Evolutionary conservation across 2,888 invertebrate species (phyloP), one percentile per base, ranked within the genome.

Genomic region (Gibbula magus): DNA sequence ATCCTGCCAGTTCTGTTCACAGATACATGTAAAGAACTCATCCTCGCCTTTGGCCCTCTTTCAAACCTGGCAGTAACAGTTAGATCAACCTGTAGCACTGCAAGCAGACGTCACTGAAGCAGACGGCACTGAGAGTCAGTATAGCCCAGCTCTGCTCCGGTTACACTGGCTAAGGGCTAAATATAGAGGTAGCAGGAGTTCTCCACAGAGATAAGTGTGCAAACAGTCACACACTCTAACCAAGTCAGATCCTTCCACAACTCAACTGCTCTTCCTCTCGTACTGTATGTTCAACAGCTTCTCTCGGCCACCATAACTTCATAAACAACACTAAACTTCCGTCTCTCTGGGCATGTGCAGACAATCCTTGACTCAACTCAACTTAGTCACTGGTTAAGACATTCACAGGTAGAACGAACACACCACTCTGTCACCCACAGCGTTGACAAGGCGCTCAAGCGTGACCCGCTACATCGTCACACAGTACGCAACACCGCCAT

Each of bases 21-120:
- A 75, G 32, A 45, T 61, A 35, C 22, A 75, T n/a, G 75, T 79
- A 66, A 29, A 52, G 66, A 79, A 76, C 70, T 80, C 79, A 67
- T 80, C 76, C 53, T 77, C 29, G 66, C 45, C 75, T 29, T 39
- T 78, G 56, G 78, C 73, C 25, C 32, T 70, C 78, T 53, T 25
- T 75, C 75, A 75, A 75, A 29, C 18, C 75, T 32, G 70, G 39
- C 75, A 18, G 75, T 25, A 18, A 75, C 53, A 51, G 29, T 70
- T 70, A 39, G 70, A 70, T 70, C 32, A 70, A 52, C 45, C 52
- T 52, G 75, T 53, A 75, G 53, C 75, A 25, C 25, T 66, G 20
- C 20, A 39, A 61, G 54, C 67, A 67, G 77, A 77, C 61, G 39
- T 56, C 56, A 66, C 61, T 35, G 56, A n/a, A 66, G 35, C 10